A percentile compares a stretch with the other conserved stretches of the same genome.
phyloP scores from a whole-genome alignment of 2,797 vertebrate genomes.

The Helicolenus hilgendorfi region DNA sequence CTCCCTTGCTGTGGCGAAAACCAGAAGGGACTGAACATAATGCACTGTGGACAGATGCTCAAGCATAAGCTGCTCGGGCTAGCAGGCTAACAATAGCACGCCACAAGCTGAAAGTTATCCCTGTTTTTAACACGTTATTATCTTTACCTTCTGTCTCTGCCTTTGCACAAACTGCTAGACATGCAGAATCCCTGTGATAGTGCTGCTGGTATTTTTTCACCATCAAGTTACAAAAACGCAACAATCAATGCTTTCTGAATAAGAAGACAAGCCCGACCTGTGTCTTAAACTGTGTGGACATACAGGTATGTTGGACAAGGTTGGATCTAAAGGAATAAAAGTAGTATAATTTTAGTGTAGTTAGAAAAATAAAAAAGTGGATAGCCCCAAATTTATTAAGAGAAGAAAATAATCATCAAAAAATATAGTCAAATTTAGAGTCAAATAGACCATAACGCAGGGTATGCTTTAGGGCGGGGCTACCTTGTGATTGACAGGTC shows the following conservation, averaged over 20 bases:
- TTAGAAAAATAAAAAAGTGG: background rate
- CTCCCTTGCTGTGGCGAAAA: slow-evolving; percentile 19
- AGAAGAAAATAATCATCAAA: too few species aligned
- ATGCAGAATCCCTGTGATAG: background rate
- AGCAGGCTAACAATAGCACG: slow-evolving; percentile 49
- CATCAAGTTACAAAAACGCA: background rate
- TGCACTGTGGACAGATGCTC: slow-evolving; percentile 51
- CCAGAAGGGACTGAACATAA: slow-evolving; percentile 41
- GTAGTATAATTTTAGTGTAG: background rate
- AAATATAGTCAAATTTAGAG: too few species aligned
- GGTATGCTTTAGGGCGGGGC: too few species aligned
- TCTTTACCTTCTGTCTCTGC: slow-evolving; percentile 42
- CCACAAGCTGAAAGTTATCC: slow-evolving; percentile 28
- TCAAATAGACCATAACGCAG: too few species aligned
- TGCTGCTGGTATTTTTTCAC: background rate
- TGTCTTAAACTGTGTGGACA: background rate
- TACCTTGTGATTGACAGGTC: too few species aligned
- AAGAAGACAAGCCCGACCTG: background rate
- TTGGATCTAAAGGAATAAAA: background rate
- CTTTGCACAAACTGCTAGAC: background rate
- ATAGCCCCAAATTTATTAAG: background rate
- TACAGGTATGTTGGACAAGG: too few species aligned
- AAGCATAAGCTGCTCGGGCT: slow-evolving; percentile 47
- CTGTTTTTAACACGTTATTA: slow-evolving; percentile 40
- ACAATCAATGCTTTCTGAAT: background rate